Evolutionary conservation across 2,113 vertebrate species (phyloP), one percentile per base, ranked within the genome.

Genomic region (Sminthopsis crassicaudata): DNA sequence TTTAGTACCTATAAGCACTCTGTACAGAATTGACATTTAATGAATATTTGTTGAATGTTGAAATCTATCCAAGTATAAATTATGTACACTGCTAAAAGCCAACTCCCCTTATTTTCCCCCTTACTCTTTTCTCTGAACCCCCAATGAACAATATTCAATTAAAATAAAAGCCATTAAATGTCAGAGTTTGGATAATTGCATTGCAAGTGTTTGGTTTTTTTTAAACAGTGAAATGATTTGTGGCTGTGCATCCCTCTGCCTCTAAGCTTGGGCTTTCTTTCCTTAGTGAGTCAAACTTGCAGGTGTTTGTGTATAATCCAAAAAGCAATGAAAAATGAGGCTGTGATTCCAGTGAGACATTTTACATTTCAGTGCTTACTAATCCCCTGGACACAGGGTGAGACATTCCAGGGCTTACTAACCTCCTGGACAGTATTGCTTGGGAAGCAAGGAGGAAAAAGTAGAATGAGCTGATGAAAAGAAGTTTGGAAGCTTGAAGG

Each of bases 401-500:
- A 53, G n/a, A 48, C 55, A 7, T 9, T 91, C 53, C 90, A 60
- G 46, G 88, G 36, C 23, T 89, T 92, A 51, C 48, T 51, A 89
- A 91, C 46, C 27, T 46, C 57, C 90, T 46, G 25, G 89, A 46
- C 4, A 36, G 42, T 2, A 55, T 76, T 46, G 9, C 93, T 22
- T 1, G 30, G 60, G 55, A 91, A 26, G 48, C 53, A 27, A 27
- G 67, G 12, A 26, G 25, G 6, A 2, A 12, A 0, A 26, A 89
- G 3, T 16, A 54, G 36, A 24, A 22, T 0, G 0, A 30, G 50
- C 16, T 8, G 8, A 16, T 27, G 67, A 1, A 46, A 50, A 19
- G 53, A 53, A 60, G 53, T 48, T 92, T 93, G 60, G 57, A 48
- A 76, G 30, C 36, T 16, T 51, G n/a, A 84, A 23, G 67, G n/a